Evolutionary conservation across 1,140 invertebrate genomes (phyloP), one percentile per base, ranked within the genome.

Genomic region (Diabrotica virgifera): DNA sequence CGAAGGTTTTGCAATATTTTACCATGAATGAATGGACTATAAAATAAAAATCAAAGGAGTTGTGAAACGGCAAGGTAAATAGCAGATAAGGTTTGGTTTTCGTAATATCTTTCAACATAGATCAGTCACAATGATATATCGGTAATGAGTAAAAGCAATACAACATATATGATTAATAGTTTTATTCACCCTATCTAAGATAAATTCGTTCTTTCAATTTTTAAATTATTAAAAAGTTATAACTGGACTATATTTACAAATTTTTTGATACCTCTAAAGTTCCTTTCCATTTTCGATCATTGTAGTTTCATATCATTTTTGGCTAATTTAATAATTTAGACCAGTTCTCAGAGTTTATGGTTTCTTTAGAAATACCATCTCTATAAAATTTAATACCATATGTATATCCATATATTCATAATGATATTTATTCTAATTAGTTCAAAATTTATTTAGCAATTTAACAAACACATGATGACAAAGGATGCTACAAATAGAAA

Each of bases 231-330:
- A 77, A 77, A 77, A 78, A 77, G 74, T 46, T 62, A 71, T 76
- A 77, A 78, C 76, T 78, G 77, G 77, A 78, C 77, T 78, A 76
- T 78, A 78, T 77, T 78, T 78, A 78, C 77, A 78, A 70, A 63
- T 69, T 70, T 68, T 74, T 69, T 72, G 72, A 75, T 74, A 74
- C 69, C 67, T 68, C 66, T 62, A 65, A 58, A 37, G 58, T 56
- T 65, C 59, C 62, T 62, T 57, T 58, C 67, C 55, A 10, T 46
- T 46, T 62, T 65, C 62, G 46, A 50, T 67, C 67, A 52, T 6
- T 14, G 54, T 57, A 53, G 37, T 37, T 46, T n/a, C 8, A 59
- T 40, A 24, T 59, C n/a, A 13, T 59, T 24, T 63, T 57, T 58
- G 38, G 46, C 53, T 46, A 62, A 46, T 24, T 24, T 62, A 52